phyloP scores from a whole-genome alignment of 2,797 vertebrate species.

The Sandelia bainsii region DNA sequence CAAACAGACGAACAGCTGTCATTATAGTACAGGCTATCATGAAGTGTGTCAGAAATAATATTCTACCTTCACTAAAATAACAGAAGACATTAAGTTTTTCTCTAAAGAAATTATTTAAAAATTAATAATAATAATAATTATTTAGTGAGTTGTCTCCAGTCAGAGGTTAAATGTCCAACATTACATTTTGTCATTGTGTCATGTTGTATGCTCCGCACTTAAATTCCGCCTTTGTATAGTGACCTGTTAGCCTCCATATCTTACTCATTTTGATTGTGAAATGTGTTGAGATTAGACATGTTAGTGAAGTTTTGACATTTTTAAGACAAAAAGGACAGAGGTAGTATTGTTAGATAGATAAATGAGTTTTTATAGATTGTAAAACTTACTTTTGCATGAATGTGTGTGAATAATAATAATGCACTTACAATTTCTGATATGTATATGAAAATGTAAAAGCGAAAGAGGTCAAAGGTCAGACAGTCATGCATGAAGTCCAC shows the following conservation, averaged over 20 bases:
- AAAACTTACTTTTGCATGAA: constrained; percentile 11
- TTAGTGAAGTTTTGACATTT: not conserved
- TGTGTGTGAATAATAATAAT: not conserved
- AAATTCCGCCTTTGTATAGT: not conserved
- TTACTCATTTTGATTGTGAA: not conserved
- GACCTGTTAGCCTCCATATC: too few species aligned
- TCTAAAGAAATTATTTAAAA: too few species aligned
- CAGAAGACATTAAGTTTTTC: not conserved
- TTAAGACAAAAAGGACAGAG: not conserved
- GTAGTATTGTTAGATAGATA: not conserved
- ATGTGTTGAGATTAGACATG: not conserved
- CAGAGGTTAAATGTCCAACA: not conserved
- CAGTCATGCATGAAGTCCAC: constrained; percentile 64
- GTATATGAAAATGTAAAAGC: constrained; percentile 49
- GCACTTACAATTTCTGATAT: constrained; percentile 1
- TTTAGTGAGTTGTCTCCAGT: not conserved
- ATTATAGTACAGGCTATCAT: constrained; percentile 41
- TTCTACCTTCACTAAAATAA: constrained; percentile 10
- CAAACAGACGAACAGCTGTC: constrained; percentile 65
- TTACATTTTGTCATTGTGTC: not conserved
- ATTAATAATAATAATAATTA: too few species aligned
- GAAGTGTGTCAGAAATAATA: constrained; percentile 23
- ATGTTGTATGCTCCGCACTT: not conserved
- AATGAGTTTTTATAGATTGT: not conserved
- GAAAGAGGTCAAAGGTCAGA: constrained; percentile 54